These are phyloP conservation scores for Pituophis catenifer DNA, from an alignment of 2,113 vertebrate genomes.

Conservation along the genomic window DNA sequence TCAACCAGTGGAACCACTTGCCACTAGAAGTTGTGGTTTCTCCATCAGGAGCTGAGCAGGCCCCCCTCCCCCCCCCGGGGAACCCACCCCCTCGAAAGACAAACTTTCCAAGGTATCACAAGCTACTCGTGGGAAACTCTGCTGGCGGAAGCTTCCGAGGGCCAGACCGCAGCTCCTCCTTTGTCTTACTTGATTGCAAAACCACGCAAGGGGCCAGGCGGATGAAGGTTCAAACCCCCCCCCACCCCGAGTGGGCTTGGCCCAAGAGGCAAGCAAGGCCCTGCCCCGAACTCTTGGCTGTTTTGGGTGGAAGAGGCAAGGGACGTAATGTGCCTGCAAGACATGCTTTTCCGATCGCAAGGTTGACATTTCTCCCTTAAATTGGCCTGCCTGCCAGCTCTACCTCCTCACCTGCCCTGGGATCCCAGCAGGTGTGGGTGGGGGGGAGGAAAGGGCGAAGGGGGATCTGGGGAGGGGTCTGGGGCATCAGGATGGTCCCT, in stretches of 20 bases:
- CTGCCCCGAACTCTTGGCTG: background rate
- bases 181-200: background rate
- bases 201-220: background rate
- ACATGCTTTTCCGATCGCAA: rapidly evolving
- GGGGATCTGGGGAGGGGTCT: no score
- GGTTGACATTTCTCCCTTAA: background rate
- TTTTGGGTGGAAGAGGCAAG: background rate
- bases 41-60: background rate
- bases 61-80: no score
- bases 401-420: no score
- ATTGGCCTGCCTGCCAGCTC: no score
- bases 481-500: no score
- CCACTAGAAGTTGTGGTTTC: no score
- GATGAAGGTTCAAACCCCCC: background rate
- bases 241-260: background rate
- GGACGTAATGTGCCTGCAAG: background rate
- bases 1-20: no score
- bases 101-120: background rate
- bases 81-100: background rate
- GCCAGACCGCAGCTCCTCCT: background rate
- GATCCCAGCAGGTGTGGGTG: no score
- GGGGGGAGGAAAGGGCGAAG: no score
- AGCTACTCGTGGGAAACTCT: background rate
- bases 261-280: background rate
- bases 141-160: background rate